phyloP scores from a whole-genome alignment of 2,888 invertebrate genomes.

The Cataglyphis altisquamis region DNA sequence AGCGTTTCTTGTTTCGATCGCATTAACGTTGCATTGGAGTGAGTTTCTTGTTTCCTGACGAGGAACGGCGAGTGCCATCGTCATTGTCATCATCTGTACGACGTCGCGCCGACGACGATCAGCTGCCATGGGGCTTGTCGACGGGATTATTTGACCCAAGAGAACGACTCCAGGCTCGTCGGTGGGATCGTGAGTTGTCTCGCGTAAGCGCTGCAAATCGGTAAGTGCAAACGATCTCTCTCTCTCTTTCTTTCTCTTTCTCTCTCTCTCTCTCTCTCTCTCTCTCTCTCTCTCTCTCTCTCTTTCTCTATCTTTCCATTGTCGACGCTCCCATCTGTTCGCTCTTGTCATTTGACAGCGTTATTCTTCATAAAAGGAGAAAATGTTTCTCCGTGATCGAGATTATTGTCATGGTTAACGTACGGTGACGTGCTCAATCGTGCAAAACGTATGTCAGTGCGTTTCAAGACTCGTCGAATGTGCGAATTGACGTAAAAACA shows the following conservation, averaged over 20 bases:
- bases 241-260: no score
- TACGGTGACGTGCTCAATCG: not conserved
- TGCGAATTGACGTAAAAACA: not conserved
- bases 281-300: no score
- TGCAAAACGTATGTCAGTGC: not conserved
- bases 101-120: conserved; percentile 66
- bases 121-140: conserved; percentile 77
- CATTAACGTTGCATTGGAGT: conserved; percentile 33
- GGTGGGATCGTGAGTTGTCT: conserved; percentile 79
- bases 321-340: conserved; percentile 14
- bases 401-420: not conserved
- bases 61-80: not conserved
- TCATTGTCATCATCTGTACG: conserved; percentile 59
- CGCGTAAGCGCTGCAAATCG: conserved; percentile 77
- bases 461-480: no score
- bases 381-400: conserved; percentile 38
- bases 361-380: conserved; percentile 13
- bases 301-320: no score
- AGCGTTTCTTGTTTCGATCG: conserved; percentile 9
- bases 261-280: no score
- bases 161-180: conserved; percentile 83
- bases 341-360: conserved; percentile 20
- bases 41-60: conserved; percentile 14
- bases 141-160: conserved; percentile 83
- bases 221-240: conserved; percentile 70